phyloP scores from a whole-genome alignment of 2,113 vertebrate genomes.

The Stictonetta naevosa region DNA sequence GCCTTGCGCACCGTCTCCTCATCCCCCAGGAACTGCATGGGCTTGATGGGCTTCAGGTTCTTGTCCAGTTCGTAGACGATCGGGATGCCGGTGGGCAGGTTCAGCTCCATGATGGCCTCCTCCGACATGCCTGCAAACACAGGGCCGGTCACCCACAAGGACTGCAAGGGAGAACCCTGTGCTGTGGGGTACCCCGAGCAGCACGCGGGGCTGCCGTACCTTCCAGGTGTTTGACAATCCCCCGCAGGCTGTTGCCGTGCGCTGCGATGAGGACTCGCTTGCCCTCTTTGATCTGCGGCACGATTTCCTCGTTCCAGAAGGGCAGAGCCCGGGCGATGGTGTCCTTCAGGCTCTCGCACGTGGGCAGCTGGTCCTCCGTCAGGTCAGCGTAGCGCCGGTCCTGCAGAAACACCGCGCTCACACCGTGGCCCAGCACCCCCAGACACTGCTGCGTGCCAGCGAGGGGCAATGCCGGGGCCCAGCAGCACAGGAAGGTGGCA shows the following conservation, averaged over 20 bases:
- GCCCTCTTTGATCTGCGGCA: conserved; percentile 88
- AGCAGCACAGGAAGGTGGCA: accelerated
- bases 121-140: conserved; percentile 89
- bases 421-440: not conserved
- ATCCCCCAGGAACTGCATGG: conserved; percentile 96
- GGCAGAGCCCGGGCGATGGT: conserved; percentile 89
- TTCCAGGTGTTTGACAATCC: conserved; percentile 89
- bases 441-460: too few species aligned
- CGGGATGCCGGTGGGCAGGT: conserved; percentile 96
- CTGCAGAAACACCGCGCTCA: conserved; percentile 40
- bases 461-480: not conserved
- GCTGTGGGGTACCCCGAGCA: not conserved
- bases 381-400: conserved; percentile 88
- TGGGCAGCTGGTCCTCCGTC: conserved; percentile 87
- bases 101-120: conserved; percentile 98
- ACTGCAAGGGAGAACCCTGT: too few species aligned
- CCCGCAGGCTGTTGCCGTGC: conserved; percentile 88
- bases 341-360: conserved; percentile 89
- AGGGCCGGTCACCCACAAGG: accelerated
- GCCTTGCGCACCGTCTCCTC: conserved; percentile 96
- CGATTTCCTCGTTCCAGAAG: conserved; percentile 90
- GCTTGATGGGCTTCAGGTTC: conserved; percentile 93
- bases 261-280: conserved; percentile 88
- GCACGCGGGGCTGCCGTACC: conserved; percentile 61
- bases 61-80: conserved; percentile 96